Conservation (phyloP, 37 sponge, comb jelly and placozoan genomes). For the Cladorhizidae sp. region DNA sequence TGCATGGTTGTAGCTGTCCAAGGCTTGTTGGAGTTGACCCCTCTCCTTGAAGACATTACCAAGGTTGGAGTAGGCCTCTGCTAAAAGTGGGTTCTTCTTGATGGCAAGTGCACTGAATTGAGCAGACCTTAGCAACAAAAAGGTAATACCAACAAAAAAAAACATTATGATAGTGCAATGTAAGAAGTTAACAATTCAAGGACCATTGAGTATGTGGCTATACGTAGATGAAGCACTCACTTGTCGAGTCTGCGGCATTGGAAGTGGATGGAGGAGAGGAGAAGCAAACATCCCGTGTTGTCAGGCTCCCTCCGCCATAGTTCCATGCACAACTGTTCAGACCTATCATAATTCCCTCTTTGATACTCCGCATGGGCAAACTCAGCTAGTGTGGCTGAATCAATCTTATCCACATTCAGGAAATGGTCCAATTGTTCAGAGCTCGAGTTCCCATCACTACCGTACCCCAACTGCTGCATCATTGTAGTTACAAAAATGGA, state of each 20-base stretch:
- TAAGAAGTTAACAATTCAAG: background rate
- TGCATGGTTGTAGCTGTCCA: slow-evolving; percentile 95
- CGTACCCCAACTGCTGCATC: slow-evolving; percentile 48
- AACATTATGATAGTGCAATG: background rate
- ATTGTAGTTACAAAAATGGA: too few species aligned
- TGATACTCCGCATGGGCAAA: slow-evolving; percentile 96
- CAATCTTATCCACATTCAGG: slow-evolving; percentile 54
- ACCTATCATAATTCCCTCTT: slow-evolving; percentile 86
- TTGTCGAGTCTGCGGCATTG: slow-evolving; percentile 96
- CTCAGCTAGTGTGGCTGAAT: slow-evolving; percentile 80
- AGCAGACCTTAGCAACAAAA: slow-evolving; percentile 73
- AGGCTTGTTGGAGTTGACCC: slow-evolving; percentile 88
- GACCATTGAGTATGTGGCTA: background rate
- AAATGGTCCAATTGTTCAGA: slow-evolving; percentile 6
- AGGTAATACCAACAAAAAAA: too few species aligned
- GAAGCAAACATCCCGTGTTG: slow-evolving; percentile 96
- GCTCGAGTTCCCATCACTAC: background rate
- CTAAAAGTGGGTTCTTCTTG: slow-evolving; percentile 94
- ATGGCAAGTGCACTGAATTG: slow-evolving; percentile 95
- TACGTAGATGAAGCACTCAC: slow-evolving; percentile 53
- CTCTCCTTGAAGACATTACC: slow-evolving; percentile 99
- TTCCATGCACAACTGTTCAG: slow-evolving; percentile 95
- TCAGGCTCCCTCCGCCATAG: slow-evolving; percentile 96
- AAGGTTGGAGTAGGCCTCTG: slow-evolving; percentile 98
- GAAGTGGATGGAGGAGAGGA: slow-evolving; percentile 98